Evolutionary conservation across 2,888 invertebrate genomes (phyloP).

Genomic region (Hipparchia sbordonii): DNA sequence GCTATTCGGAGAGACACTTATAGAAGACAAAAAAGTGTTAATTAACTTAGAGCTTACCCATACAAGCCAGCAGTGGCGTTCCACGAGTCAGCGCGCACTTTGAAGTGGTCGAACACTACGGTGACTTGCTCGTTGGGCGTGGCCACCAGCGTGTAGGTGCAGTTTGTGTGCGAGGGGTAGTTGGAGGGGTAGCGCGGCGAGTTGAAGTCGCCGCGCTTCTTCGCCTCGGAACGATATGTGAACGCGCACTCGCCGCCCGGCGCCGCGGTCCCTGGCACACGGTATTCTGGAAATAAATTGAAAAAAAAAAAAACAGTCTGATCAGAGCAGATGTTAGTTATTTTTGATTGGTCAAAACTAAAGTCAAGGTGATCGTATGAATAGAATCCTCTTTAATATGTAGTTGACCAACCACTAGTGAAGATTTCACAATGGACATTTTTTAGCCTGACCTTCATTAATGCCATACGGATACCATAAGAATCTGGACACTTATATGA

Average conservation of each 20-base stretch:
- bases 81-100: slow-evolving; percentile 91
- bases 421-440: no score
- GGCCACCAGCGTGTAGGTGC: slow-evolving; percentile 95
- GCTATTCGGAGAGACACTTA: no score
- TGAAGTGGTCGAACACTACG: slow-evolving; percentile 95
- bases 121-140: slow-evolving; percentile 95
- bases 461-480: no score
- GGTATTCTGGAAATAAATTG: slow-evolving; percentile 88
- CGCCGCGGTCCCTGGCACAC: slow-evolving; percentile 96
- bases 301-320: background rate
- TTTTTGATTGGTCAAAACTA: no score
- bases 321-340: no score
- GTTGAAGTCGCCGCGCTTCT: slow-evolving; percentile 95
- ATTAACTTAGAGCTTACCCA: slow-evolving; percentile 54
- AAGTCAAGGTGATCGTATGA: no score
- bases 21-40: no score
- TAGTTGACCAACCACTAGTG: no score
- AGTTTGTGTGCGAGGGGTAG: slow-evolving; percentile 97
- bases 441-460: no score
- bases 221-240: slow-evolving; percentile 93
- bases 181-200: slow-evolving; percentile 98
- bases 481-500: no score
- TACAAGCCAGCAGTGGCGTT: slow-evolving; percentile 86
- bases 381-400: no score
- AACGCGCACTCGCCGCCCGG: slow-evolving; percentile 96